Evolutionary conservation across 2,888 invertebrate genomes (phyloP).

Genomic region (Ennomos erosarius): DNA sequence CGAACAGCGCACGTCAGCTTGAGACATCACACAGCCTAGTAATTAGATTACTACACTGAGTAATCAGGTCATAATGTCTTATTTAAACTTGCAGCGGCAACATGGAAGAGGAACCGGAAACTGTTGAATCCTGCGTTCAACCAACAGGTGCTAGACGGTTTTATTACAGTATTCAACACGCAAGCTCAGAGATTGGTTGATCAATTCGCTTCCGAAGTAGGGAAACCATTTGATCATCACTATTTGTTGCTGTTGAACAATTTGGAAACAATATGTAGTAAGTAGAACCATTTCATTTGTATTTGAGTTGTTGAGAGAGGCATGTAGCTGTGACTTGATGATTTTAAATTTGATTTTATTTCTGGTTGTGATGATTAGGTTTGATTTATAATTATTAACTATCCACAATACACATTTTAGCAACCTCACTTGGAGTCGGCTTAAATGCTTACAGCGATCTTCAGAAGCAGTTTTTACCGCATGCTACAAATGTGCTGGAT

Average conservation of each 20-base stretch:
- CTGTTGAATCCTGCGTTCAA: conserved; percentile 49
- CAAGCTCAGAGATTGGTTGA: conserved; percentile 3
- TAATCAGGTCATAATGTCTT: too few relatives aligned
- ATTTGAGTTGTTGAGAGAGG: too few relatives aligned
- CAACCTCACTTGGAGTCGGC: neutral
- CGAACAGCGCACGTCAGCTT: too few relatives aligned
- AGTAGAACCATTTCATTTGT: neutral
- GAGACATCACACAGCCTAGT: too few relatives aligned
- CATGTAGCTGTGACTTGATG: too few relatives aligned
- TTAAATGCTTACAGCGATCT: neutral
- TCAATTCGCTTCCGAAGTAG: neutral
- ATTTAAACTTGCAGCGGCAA: neutral
- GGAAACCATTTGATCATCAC: neutral
- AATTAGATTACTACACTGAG: too few relatives aligned
- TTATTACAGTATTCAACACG: conserved; percentile 46
- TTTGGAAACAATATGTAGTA: conserved; percentile 3
- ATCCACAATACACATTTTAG: neutral
- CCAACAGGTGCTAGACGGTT: conserved; percentile 49
- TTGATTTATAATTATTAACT: neutral
- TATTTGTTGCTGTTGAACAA: neutral
- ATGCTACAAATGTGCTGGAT: neutral
- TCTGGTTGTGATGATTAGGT: too few relatives aligned
- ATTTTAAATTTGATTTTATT: too few relatives aligned
- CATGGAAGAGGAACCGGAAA: conserved; percentile 9
- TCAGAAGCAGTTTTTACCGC: neutral